phyloP scores from a whole-genome alignment of 2,888 invertebrate genomes.

The Philhelius pedissequus region DNA sequence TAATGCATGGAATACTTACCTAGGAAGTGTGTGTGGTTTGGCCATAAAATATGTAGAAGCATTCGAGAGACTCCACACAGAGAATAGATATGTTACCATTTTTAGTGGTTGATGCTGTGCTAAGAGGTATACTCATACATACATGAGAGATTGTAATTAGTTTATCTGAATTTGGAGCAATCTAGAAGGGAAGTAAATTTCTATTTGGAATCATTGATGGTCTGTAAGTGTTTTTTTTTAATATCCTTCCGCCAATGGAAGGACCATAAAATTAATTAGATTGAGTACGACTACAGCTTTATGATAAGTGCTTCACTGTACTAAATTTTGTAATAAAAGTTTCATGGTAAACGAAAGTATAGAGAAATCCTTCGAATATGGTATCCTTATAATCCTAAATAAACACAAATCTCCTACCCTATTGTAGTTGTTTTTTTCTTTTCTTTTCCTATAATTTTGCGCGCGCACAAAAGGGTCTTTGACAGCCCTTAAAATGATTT shows the following conservation, averaged over 20 bases:
- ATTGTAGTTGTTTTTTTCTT: no score
- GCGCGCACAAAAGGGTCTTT: no score
- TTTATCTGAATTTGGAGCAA: background rate
- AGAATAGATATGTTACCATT: constrained; percentile 11
- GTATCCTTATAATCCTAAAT: no score
- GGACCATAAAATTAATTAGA: background rate
- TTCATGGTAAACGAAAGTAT: background rate
- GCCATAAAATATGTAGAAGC: constrained; percentile 46
- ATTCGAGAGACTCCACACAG: background rate
- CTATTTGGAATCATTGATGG: background rate
- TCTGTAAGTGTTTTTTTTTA: background rate
- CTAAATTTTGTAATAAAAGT: background rate
- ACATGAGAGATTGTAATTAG: constrained; percentile 1
- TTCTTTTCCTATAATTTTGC: no score
- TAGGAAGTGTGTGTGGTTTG: constrained; percentile 25
- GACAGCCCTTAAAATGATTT: no score
- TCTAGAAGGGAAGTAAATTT: background rate
- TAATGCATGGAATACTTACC: constrained; percentile 28
- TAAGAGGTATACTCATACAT: background rate
- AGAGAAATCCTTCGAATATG: background rate
- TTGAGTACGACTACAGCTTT: background rate
- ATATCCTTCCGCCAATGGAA: background rate
- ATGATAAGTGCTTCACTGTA: background rate
- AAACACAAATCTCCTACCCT: no score
- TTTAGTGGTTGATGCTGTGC: constrained; percentile 13